Evolutionary conservation across 2,888 invertebrate genomes (phyloP).

Genomic region (Plebejus melissa): DNA sequence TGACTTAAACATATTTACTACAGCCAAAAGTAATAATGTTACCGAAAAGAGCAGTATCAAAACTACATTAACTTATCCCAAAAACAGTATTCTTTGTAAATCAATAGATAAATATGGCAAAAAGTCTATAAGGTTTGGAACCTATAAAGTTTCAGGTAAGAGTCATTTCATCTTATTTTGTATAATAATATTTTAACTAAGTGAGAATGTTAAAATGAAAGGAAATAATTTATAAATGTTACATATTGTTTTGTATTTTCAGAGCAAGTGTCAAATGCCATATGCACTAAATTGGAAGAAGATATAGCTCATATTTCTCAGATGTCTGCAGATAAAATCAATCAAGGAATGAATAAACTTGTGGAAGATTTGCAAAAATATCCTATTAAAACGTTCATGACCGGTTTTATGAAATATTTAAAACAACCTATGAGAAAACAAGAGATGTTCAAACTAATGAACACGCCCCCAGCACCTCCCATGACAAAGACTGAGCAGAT

Average conservation of each 20-base stretch:
- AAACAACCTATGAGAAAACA: slow-evolving; percentile 52
- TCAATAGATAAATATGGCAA: slow-evolving; percentile 57
- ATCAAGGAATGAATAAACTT: slow-evolving; percentile 49
- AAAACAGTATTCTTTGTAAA: slow-evolving; percentile 53
- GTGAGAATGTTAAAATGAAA: not conserved
- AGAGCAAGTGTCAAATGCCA: slow-evolving; percentile 46
- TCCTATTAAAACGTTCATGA: slow-evolving; percentile 48
- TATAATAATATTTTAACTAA: not conserved
- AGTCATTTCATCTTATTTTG: slow-evolving; percentile 28
- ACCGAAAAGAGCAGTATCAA: not conserved
- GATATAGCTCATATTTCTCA: slow-evolving; percentile 46
- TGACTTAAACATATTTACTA: slow-evolving; percentile 15
- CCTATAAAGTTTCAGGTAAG: slow-evolving; percentile 53
- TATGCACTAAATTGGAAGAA: slow-evolving; percentile 49
- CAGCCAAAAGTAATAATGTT: not conserved
- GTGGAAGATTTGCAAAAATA: slow-evolving; percentile 48
- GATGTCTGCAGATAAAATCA: slow-evolving; percentile 43
- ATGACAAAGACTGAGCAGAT: slow-evolving; percentile 66
- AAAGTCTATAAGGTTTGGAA: slow-evolving; percentile 38
- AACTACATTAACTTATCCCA: slow-evolving; percentile 29
- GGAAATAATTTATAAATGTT: not conserved
- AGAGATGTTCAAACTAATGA: slow-evolving; percentile 52
- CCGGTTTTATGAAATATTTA: slow-evolving; percentile 54
- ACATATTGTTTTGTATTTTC: slow-evolving; percentile 39
- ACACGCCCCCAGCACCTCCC: slow-evolving; percentile 49